These are phyloP conservation scores for Trematomus loennbergii DNA, from an alignment of 2,113 vertebrate species.

Conservation along the genomic window DNA sequence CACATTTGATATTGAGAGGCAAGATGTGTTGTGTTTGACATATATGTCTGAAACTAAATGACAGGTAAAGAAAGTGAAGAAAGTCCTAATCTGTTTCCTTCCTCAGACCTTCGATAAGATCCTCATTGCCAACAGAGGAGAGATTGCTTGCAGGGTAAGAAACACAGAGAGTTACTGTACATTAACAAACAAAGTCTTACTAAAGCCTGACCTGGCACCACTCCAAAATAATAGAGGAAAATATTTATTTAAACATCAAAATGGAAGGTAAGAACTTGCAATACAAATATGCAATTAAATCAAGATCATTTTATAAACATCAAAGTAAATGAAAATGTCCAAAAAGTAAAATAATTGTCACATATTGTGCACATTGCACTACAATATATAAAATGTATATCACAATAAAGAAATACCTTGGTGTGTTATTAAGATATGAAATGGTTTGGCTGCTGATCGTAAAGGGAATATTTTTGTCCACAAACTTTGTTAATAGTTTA, in stretches of 20 bases:
- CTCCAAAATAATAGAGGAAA: background rate
- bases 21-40: background rate
- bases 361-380: too few relatives aligned
- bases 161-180: background rate
- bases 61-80: background rate
- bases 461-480: background rate
- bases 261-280: too few relatives aligned
- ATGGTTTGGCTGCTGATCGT: too few relatives aligned
- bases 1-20: background rate
- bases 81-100: conserved; percentile 29
- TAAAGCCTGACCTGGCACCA: background rate
- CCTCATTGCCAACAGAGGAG: conserved; percentile 97
- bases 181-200: background rate
- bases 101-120: conserved; percentile 95
- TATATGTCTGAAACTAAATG: background rate
- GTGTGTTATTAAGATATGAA: too few relatives aligned
- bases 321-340: too few relatives aligned
- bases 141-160: conserved; percentile 96
- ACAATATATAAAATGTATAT: too few relatives aligned
- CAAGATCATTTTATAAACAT: too few relatives aligned
- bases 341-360: too few relatives aligned
- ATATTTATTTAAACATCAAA: background rate
- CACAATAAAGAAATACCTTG: too few relatives aligned
- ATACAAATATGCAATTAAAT: too few relatives aligned
- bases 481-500: background rate